Percentiles rank a stretch among this genome's conserved stretches.
Evolutionary conservation across 2,888 invertebrate genomes (phyloP).

Genomic region (Drosophila formosana): DNA sequence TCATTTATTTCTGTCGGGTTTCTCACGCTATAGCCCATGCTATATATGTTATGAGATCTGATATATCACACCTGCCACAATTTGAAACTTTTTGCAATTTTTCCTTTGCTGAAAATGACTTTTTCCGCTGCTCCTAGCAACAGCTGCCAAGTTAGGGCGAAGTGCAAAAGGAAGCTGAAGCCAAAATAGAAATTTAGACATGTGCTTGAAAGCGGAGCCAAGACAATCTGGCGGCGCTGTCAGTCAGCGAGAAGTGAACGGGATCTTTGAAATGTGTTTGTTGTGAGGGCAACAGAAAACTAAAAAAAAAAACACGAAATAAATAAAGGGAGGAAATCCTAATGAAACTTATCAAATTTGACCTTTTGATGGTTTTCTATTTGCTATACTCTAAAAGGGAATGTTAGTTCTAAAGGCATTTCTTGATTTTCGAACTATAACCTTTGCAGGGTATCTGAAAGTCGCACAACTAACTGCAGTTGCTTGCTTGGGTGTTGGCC

Average conservation of each 20-base stretch:
- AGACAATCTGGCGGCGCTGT: conserved; percentile 66
- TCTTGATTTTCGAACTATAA: not conserved
- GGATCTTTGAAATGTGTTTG: conserved; percentile 20
- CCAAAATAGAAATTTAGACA: conserved; percentile 35
- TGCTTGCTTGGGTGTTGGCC: not conserved
- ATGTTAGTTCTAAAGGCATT: not conserved
- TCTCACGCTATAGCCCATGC: conserved; percentile 35
- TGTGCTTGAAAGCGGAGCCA: conserved; percentile 55
- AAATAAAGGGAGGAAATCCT: not conserved
- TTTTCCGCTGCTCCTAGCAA: conserved; percentile 32
- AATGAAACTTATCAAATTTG: conserved; percentile 29
- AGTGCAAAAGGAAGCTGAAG: not conserved
- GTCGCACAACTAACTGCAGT: not conserved
- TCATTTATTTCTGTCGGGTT: conserved; percentile 21
- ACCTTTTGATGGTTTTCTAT: conserved; percentile 10
- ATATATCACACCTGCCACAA: conserved; percentile 56
- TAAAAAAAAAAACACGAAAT: not conserved
- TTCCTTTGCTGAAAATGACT: conserved; percentile 32
- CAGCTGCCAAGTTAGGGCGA: conserved; percentile 39
- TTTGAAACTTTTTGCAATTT: conserved; percentile 53
- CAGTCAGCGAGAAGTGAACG: conserved; percentile 29
- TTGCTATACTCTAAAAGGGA: not conserved
- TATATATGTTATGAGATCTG: conserved; percentile 19
- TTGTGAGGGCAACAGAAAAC: conserved; percentile 4
- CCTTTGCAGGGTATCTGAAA: conserved; percentile 1